Percentiles rank a stretch among this genome's conserved stretches.
phyloP scores from a whole-genome alignment of 2,113 vertebrate genomes.

The Heterochromis multidens region DNA sequence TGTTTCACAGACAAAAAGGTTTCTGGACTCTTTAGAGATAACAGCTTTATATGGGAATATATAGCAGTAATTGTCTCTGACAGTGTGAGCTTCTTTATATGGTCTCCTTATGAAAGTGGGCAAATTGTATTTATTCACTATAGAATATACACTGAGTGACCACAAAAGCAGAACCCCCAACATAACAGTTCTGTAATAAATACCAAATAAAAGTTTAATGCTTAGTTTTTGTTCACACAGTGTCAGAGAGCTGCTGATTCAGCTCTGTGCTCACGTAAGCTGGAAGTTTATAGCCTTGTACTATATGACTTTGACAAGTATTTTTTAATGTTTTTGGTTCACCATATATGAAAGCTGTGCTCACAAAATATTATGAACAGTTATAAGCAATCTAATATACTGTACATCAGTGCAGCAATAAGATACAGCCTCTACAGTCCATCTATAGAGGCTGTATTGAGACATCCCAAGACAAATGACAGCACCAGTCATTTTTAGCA shows the following conservation, averaged over 20 bases:
- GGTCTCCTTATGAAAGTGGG: neutral
- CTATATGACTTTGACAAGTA: neutral
- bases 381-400: neutral
- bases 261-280: neutral
- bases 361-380: neutral
- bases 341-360: neutral
- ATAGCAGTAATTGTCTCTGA: neutral
- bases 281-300: neutral
- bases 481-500: neutral
- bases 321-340: neutral
- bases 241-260: neutral
- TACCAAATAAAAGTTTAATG: neutral
- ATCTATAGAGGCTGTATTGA: neutral
- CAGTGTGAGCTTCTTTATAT: neutral
- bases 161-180: neutral
- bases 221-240: neutral
- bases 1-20: conserved; percentile 10
- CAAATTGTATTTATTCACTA: neutral
- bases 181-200: neutral
- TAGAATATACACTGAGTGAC: neutral
- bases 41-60: neutral
- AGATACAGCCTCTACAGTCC: neutral
- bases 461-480: neutral
- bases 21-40: conserved; percentile 1
- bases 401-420: neutral